A percentile compares a stretch with the other conserved stretches of the same genome.
Evolutionary conservation across 2,888 invertebrate species (phyloP).

Genomic region (Balanococcus diminutus): DNA sequence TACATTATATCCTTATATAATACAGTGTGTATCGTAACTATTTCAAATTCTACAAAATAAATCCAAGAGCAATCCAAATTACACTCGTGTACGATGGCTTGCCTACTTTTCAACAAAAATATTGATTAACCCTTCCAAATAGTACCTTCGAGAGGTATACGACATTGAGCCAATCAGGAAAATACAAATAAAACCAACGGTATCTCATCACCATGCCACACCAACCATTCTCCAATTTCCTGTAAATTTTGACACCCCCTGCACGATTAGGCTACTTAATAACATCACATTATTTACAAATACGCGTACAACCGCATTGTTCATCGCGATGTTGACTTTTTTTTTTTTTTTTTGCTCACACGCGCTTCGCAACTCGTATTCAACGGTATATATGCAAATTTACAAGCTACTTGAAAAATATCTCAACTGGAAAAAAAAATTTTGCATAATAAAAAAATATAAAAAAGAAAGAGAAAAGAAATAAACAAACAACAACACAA

Average conservation of each 20-base stretch:
- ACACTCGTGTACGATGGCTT: no score
- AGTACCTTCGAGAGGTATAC: no score
- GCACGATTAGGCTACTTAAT: background rate
- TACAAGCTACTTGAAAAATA: background rate
- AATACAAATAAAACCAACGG: no score
- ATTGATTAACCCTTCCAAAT: no score
- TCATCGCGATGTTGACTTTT: background rate
- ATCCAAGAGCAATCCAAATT: no score
- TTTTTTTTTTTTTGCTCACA: background rate
- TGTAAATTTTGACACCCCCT: background rate
- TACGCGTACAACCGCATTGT: background rate
- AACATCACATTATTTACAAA: slow-evolving; percentile 20
- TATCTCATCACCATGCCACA: background rate
- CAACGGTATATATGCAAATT: slow-evolving; percentile 21
- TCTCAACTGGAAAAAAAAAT: background rate
- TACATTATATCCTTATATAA: no score
- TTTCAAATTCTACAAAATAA: no score
- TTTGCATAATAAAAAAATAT: no score
- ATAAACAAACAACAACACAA: background rate
- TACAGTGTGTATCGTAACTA: no score
- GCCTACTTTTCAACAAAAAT: no score
- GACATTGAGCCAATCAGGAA: no score
- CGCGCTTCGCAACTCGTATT: background rate
- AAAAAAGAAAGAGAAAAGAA: background rate
- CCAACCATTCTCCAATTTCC: background rate